Conservation (phyloP, 2,888 invertebrate species). For the Sepiola atlantica region DNA sequence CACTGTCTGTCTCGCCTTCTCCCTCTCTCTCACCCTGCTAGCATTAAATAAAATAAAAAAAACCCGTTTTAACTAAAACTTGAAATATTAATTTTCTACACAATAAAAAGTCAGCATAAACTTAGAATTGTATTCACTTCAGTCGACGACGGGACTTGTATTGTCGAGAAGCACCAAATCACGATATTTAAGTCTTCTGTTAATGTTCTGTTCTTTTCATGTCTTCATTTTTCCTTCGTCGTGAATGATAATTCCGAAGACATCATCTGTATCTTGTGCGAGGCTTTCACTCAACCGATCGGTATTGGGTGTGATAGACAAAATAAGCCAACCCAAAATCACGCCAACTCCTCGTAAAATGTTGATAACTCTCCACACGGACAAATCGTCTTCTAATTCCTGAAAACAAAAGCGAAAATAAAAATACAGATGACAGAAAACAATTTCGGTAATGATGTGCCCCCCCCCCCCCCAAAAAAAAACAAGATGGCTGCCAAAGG, state of each 20-base stretch:
- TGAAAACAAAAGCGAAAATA: constrained; percentile 48
- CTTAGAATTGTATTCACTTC: too few species aligned
- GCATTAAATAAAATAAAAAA: too few species aligned
- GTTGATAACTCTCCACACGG: constrained; percentile 67
- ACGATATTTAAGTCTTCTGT: not conserved
- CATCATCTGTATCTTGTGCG: constrained; percentile 46
- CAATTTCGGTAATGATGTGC: too few species aligned
- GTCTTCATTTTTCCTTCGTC: not conserved
- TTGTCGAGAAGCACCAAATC: not conserved
- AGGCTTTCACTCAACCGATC: constrained; percentile 70
- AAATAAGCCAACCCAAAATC: constrained; percentile 70
- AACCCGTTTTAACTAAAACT: too few species aligned
- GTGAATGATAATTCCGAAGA: not conserved
- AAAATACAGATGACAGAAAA: not conserved
- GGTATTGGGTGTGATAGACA: constrained; percentile 65
- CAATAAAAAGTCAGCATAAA: too few species aligned
- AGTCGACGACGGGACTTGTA: too few species aligned
- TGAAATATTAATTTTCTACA: too few species aligned
- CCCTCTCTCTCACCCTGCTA: too few species aligned
- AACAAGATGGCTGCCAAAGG: too few species aligned
- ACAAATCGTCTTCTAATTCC: constrained; percentile 53
- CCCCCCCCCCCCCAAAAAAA: too few species aligned
- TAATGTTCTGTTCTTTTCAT: not conserved
- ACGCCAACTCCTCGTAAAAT: constrained; percentile 66
- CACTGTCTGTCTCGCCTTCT: too few species aligned